These are phyloP conservation scores for Ploceus nigricollis DNA, from an alignment of 2,113 vertebrate species.

Conservation along the genomic window DNA sequence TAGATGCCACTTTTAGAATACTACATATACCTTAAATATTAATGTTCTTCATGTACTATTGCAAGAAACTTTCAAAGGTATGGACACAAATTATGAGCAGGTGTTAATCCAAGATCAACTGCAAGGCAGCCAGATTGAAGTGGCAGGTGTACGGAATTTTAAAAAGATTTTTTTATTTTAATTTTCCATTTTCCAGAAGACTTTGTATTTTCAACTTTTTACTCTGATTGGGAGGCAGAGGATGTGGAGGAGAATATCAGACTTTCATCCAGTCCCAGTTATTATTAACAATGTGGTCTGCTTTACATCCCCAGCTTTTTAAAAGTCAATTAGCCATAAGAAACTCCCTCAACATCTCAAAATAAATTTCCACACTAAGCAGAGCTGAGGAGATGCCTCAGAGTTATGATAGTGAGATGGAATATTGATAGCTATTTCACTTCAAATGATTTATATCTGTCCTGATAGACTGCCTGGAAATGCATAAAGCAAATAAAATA, in stretches of 20 bases:
- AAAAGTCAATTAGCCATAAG: background rate
- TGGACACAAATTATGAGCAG: background rate
- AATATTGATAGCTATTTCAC: background rate
- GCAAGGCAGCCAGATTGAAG: background rate
- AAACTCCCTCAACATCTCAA: background rate
- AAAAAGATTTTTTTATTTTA: background rate
- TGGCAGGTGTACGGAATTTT: fast-evolving
- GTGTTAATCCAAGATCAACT: background rate
- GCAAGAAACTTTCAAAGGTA: background rate
- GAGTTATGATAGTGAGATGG: background rate
- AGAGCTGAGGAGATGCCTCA: background rate
- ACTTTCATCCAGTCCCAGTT: background rate
- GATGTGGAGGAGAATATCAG: background rate
- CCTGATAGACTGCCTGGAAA: background rate
- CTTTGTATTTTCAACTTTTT: background rate
- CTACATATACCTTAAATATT: background rate
- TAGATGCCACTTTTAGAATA: background rate
- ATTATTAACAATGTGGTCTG: background rate
- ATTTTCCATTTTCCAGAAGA: background rate
- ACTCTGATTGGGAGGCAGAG: fast-evolving
- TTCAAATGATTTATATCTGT: background rate
- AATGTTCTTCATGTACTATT: background rate
- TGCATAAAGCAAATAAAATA: background rate
- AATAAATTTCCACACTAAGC: background rate
- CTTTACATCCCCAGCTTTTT: background rate